A percentile compares a stretch with the other conserved stretches of the same genome.
These are phyloP conservation scores for Ladona fulva DNA, from an alignment of 1,140 invertebrate genomes.

Conservation along the genomic window DNA sequence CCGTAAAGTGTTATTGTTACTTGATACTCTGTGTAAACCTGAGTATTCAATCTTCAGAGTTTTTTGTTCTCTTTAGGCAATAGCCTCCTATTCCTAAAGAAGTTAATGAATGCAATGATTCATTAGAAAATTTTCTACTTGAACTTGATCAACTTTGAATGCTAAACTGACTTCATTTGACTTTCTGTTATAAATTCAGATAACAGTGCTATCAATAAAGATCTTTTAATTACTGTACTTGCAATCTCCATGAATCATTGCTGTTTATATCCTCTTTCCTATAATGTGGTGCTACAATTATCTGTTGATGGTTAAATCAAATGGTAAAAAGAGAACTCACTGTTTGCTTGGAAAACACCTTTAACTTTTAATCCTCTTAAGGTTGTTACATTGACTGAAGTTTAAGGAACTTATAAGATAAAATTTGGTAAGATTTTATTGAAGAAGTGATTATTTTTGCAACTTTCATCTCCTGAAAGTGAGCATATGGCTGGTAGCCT, in stretches of 20 bases:
- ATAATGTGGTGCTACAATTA: background rate
- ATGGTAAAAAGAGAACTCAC: background rate
- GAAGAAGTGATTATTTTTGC: background rate
- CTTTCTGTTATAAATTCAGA: too few relatives aligned
- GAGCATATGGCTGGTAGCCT: background rate
- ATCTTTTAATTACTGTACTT: background rate
- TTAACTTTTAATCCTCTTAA: background rate
- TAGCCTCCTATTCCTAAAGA: background rate
- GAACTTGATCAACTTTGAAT: too few relatives aligned
- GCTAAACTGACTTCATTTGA: too few relatives aligned
- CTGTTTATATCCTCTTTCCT: background rate
- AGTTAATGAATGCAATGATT: background rate
- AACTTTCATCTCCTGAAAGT: background rate
- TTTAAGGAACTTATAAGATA: background rate
- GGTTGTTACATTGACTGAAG: background rate
- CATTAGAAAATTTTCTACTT: background rate
- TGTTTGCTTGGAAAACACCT: background rate
- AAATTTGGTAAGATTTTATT: background rate
- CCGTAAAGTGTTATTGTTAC: background rate
- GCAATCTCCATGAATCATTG: background rate
- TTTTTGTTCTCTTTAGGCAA: background rate
- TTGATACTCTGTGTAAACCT: slow-evolving; percentile 5
- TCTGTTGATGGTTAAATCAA: background rate
- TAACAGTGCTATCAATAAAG: too few relatives aligned
- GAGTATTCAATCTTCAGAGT: background rate